Evolutionary conservation across 2,797 vertebrate genomes (phyloP).

Genomic region (Cheirogaleus major): DNA sequence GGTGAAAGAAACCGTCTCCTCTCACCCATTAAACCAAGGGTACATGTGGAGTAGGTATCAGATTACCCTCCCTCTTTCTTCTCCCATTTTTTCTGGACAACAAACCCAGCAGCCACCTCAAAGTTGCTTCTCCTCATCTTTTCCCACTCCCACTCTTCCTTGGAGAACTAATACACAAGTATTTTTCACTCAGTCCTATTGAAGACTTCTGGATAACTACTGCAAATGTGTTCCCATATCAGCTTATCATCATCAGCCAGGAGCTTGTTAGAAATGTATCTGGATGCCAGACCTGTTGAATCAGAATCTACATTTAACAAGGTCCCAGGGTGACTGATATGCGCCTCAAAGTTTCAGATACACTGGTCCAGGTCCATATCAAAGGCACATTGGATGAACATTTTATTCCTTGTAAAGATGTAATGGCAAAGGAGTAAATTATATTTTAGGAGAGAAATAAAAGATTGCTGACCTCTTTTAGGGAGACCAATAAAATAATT

Average conservation of each 20-base stretch:
- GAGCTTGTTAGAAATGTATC: slow-evolving; percentile 5
- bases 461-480: slow-evolving; percentile 21
- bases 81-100: background rate
- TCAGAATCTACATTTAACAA: slow-evolving; percentile 43
- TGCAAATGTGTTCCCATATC: background rate
- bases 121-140: background rate
- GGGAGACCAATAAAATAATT: background rate
- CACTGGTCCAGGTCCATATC: background rate
- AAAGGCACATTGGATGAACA: background rate
- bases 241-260: background rate
- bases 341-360: slow-evolving; percentile 7
- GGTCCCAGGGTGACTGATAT: slow-evolving; percentile 2
- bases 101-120: no score
- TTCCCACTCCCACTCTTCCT: fast-evolving
- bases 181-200: background rate
- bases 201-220: background rate
- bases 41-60: background rate
- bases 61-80: background rate
- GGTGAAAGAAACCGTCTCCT: background rate
- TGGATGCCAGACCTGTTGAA: background rate
- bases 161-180: background rate
- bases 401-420: slow-evolving; percentile 34
- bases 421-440: slow-evolving; percentile 33
- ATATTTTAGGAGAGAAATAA: slow-evolving; percentile 8
- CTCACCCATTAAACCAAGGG: background rate